Conservation (phyloP, 2,888 invertebrate species). For the Hyposoter didymator region DNA sequence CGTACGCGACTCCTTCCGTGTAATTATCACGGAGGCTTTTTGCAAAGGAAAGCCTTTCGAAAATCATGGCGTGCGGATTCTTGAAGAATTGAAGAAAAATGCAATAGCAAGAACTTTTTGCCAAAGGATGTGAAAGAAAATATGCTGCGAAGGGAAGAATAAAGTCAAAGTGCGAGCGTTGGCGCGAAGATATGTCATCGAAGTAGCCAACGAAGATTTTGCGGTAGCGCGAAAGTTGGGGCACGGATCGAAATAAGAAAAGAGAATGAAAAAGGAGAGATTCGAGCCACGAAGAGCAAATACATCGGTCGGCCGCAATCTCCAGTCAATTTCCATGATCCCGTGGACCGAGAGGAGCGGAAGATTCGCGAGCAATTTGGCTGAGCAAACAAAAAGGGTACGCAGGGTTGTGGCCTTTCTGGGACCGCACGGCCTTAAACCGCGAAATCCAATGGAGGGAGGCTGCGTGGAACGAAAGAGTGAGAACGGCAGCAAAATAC, state of each 20-base stretch:
- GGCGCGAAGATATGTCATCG: slow-evolving; percentile 44
- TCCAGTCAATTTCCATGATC: slow-evolving; percentile 81
- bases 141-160: not conserved
- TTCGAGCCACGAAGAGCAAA: slow-evolving; percentile 82
- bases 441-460: slow-evolving; percentile 63
- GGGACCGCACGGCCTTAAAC: slow-evolving; percentile 38
- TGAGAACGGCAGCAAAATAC: slow-evolving; percentile 70
- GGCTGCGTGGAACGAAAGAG: slow-evolving; percentile 57
- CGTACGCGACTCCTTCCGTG: too few relatives aligned
- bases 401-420: slow-evolving; percentile 35
- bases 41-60: not conserved
- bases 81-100: not conserved
- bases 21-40: too few relatives aligned
- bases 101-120: not conserved
- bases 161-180: slow-evolving; percentile 40
- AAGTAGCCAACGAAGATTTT: slow-evolving; percentile 78
- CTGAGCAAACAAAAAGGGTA: slow-evolving; percentile 82
- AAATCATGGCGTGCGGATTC: not conserved
- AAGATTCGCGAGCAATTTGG: slow-evolving; percentile 78
- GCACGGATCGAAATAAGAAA: slow-evolving; percentile 45
- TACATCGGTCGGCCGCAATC: slow-evolving; percentile 82
- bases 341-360: slow-evolving; percentile 32
- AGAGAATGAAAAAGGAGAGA: slow-evolving; percentile 15
- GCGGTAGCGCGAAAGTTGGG: slow-evolving; percentile 78
- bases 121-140: not conserved